phyloP scores from a whole-genome alignment of 2,888 invertebrate species.

The Girardia tigrina region DNA sequence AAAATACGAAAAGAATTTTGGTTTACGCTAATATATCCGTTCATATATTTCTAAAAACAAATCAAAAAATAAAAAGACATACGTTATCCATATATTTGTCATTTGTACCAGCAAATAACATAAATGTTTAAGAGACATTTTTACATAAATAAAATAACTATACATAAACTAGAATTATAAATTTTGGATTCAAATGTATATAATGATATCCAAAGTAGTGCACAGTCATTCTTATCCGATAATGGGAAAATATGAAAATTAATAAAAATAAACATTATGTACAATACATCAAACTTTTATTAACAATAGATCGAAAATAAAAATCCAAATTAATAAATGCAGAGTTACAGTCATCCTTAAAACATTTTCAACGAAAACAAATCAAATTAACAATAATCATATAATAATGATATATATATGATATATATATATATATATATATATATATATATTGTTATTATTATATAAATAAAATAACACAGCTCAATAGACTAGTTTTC shows the following conservation, averaged over 20 bases:
- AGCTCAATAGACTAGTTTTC: not conserved
- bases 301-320: not conserved
- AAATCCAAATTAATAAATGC: not conserved
- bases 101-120: slow-evolving; percentile 20
- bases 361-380: not conserved
- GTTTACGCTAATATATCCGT: no score
- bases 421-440: not conserved
- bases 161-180: not conserved
- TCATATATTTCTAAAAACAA: not conserved
- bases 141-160: not conserved
- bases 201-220: no score
- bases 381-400: not conserved
- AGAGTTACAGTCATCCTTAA: not conserved
- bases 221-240: not conserved
- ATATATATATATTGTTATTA: not conserved
- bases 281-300: not conserved
- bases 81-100: not conserved
- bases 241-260: not conserved
- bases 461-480: not conserved
- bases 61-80: not conserved
- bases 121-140: not conserved
- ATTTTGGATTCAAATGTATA: not conserved
- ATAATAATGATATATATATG: not conserved
- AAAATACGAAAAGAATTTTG: no score
- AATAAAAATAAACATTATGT: not conserved